Base-by-base conservation (phyloP, 2,888 invertebrate genomes). In the Pycnomerus fuliginosus region DNA sequence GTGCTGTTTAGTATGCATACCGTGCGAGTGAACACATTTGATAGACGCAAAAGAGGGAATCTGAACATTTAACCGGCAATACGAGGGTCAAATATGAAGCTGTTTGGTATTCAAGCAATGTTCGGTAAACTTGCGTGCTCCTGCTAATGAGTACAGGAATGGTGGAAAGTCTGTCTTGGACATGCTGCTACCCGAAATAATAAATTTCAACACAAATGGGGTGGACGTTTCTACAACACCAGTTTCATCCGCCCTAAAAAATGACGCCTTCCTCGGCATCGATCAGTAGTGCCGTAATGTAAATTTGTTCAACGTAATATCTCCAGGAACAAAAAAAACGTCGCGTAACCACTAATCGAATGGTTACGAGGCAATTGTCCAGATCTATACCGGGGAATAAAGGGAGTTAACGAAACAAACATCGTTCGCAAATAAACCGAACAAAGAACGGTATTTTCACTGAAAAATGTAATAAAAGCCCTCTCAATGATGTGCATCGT, bases 1-100 rank as follows among this genome's bases (percentile, higher is more conserved):
- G n/a, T n/a, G n/a, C n/a, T n/a, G 39, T 47, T 60, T 58, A 53
- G 58, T 60, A 60, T 60, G 57, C 60, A 27, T 39, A 32, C 20
- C 56, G 42, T 42, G 56, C 40, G 46, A 46, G 39, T 46, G 44
- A 48, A 52, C 50, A 55, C 57, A 58, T 58, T 60, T 60, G 57
- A 60, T 60, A 57, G 59, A 58, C 56, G 56, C 55, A 53, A 57
- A 59, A 58, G 55, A 53, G 56, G 52, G 58, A 58, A 60, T 61
- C 58, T 55, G 59, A 62, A 60, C 61, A 58, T 59, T 62, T 61
- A 61, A 61, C 59, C 58, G 53, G 58, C 58, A 55, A 59, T 58
- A 56, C 37, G 28, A 39, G 33, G 43, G 48, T 48, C 35, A 48
- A 48, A 49, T 49, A 49, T 42, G 35, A 37, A 42, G 32, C 49